These are phyloP conservation scores for Acrocyrtus sp. DNA, from an alignment of 2,888 invertebrate genomes.

Conservation along the genomic window DNA sequence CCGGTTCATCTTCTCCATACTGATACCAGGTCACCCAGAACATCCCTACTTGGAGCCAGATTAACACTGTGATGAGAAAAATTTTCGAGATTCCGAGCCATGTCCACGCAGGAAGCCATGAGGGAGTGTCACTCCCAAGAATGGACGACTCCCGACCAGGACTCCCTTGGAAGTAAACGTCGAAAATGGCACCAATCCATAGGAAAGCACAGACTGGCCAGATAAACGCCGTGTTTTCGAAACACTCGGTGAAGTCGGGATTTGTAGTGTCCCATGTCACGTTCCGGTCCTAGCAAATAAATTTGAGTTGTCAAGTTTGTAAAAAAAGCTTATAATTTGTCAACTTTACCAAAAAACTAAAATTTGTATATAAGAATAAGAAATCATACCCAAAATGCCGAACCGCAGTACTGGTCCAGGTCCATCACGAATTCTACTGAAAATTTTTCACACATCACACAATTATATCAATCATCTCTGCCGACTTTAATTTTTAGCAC, in stretches of 20 bases:
- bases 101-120: constrained; percentile 27
- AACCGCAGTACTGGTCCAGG: constrained; percentile 51
- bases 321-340: neutral
- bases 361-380: neutral
- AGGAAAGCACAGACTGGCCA: constrained; percentile 90
- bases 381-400: constrained; percentile 49
- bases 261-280: constrained; percentile 81
- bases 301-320: neutral
- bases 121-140: constrained; percentile 1
- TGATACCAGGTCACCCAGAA: constrained; percentile 12
- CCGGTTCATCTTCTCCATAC: neutral
- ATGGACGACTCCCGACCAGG: neutral
- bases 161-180: constrained; percentile 72
- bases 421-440: too few species aligned
- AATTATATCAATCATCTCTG: too few species aligned
- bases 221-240: constrained; percentile 88
- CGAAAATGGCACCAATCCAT: constrained; percentile 80
- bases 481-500: too few species aligned
- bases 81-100: constrained; percentile 8
- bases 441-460: too few species aligned
- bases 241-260: constrained; percentile 90
- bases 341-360: neutral
- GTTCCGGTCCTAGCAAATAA: constrained; percentile 74
- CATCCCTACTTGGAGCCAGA: neutral
- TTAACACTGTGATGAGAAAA: constrained; percentile 9